Evolutionary conservation across 2,113 vertebrate species (phyloP).

Genomic region (Procavia capensis): DNA sequence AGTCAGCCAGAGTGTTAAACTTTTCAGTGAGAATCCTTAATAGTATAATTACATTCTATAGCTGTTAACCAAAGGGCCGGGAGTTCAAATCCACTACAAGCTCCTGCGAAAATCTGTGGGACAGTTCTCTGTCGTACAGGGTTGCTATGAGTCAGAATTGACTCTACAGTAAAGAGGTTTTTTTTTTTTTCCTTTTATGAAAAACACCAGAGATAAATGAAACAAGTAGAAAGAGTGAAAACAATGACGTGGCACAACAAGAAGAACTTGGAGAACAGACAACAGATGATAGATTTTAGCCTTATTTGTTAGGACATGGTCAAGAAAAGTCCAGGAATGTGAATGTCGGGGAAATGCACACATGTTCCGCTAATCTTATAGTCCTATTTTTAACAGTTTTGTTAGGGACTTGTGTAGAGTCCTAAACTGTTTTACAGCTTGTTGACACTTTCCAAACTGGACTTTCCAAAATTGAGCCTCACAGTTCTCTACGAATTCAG

Average conservation of each 20-base stretch:
- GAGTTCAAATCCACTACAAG: too few relatives aligned
- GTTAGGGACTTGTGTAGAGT: background rate
- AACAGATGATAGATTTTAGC: constrained; percentile 64
- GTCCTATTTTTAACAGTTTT: constrained; percentile 74
- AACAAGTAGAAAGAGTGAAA: constrained; percentile 55
- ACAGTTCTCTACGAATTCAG: constrained; percentile 38
- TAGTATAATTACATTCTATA: too few relatives aligned
- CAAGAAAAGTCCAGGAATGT: constrained; percentile 60
- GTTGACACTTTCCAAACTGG: constrained; percentile 57
- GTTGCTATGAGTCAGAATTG: too few relatives aligned
- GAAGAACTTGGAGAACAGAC: constrained; percentile 51
- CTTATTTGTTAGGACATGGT: constrained; percentile 68
- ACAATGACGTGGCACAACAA: constrained; percentile 51
- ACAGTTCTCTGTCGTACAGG: too few relatives aligned
- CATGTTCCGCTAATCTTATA: constrained; percentile 21
- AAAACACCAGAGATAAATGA: background rate
- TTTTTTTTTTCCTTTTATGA: too few relatives aligned
- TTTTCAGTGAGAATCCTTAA: too few relatives aligned
- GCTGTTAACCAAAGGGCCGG: too few relatives aligned
- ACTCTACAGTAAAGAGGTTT: too few relatives aligned
- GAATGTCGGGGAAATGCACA: constrained; percentile 47
- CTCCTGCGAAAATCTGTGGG: too few relatives aligned
- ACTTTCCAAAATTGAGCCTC: background rate
- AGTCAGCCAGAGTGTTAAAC: constrained; percentile 16
- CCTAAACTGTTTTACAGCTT: constrained; percentile 59